Conservation (phyloP, 2,888 invertebrate species). For the Callosobruchus maculatus region DNA sequence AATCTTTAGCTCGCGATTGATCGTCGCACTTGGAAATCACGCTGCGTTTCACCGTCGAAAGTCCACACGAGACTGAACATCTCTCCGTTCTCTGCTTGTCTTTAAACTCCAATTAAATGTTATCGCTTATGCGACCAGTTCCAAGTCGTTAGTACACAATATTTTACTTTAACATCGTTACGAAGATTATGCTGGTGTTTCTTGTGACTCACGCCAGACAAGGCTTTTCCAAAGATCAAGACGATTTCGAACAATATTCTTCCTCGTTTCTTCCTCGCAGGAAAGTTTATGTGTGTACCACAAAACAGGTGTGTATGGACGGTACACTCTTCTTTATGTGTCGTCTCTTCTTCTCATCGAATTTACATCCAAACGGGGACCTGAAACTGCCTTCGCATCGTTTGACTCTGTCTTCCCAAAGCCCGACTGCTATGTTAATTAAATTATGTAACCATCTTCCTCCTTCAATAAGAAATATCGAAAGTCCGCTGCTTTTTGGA, state of each 20-base stretch:
- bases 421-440: too few species aligned
- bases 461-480: too few species aligned
- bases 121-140: neutral
- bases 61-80: neutral
- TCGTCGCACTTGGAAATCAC: too few species aligned
- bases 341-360: too few species aligned
- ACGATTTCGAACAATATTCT: neutral
- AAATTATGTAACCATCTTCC: too few species aligned
- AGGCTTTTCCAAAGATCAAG: neutral
- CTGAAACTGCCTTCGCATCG: too few species aligned
- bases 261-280: neutral
- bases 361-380: too few species aligned
- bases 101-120: neutral
- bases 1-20: neutral
- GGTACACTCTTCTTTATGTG: too few species aligned
- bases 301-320: too few species aligned
- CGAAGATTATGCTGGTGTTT: neutral
- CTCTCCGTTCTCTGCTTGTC: neutral
- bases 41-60: neutral
- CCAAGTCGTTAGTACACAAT: neutral
- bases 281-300: neutral
- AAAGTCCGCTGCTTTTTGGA: too few species aligned
- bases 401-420: too few species aligned
- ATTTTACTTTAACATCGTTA: neutral
- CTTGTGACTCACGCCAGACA: neutral